phyloP scores from a whole-genome alignment of 2,113 vertebrate genomes.

The Neoarius graeffei region DNA sequence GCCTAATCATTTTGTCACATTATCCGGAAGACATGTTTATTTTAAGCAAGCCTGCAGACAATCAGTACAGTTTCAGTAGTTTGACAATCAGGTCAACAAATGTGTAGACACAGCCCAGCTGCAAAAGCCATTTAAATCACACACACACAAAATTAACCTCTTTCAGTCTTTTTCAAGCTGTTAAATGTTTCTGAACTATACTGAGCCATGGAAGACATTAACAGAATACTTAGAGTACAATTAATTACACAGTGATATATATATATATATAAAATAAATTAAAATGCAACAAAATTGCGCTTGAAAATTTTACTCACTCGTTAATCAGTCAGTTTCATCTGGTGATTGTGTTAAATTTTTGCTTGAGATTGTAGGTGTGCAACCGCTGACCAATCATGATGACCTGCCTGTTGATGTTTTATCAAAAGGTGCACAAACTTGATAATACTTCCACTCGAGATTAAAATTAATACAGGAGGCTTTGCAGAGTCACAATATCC shows the following conservation, averaged over 20 bases:
- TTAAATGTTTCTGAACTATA: not conserved
- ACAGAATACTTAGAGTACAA: not conserved
- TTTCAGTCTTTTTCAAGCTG: not conserved
- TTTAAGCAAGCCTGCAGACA: slow-evolving; percentile 11
- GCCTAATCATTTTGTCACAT: slow-evolving; percentile 27
- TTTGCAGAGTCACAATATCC: not conserved
- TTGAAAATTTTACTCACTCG: slow-evolving; percentile 63
- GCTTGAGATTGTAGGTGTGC: slow-evolving; percentile 58
- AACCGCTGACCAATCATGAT: slow-evolving; percentile 54
- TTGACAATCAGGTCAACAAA: not conserved
- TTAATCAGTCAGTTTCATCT: slow-evolving; percentile 45
- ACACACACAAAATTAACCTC: not conserved
- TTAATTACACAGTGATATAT: not conserved
- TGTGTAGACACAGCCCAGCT: not conserved
- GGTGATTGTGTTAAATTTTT: slow-evolving; percentile 8
- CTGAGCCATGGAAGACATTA: not conserved
- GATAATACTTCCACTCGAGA: not conserved
- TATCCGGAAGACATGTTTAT: slow-evolving; percentile 35
- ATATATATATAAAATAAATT: no score
- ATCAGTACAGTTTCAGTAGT: not conserved
- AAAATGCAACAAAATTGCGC: not conserved
- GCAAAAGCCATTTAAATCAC: not conserved
- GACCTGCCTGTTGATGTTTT: slow-evolving; percentile 45
- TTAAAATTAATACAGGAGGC: not conserved
- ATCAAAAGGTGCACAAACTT: slow-evolving; percentile 12